Conservation (phyloP, 2,113 vertebrate genomes). For the Crypturellus undulatus region DNA sequence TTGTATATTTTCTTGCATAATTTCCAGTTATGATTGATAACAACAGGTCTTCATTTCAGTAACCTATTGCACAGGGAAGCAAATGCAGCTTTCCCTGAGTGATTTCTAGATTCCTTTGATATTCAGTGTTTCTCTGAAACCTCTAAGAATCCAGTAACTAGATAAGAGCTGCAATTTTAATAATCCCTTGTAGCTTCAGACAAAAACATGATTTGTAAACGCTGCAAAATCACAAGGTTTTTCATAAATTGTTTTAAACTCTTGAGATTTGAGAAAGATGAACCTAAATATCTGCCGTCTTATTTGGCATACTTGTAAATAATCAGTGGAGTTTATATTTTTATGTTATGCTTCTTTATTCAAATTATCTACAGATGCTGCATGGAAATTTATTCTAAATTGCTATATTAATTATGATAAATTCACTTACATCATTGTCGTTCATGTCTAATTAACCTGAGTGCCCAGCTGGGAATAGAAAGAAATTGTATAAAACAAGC, state of each 20-base stretch:
- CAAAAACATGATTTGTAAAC: not conserved
- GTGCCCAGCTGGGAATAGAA: conserved; percentile 32
- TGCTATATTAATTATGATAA: conserved; percentile 57
- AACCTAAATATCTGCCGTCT: not conserved
- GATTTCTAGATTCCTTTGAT: not conserved
- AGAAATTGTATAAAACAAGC: conserved; percentile 1
- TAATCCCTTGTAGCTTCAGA: not conserved
- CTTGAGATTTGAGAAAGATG: not conserved
- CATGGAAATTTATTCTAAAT: conserved; percentile 56
- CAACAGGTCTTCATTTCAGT: not conserved
- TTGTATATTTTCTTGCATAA: not conserved
- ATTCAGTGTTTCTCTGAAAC: not conserved
- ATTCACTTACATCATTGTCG: conserved; percentile 52
- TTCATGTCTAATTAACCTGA: conserved; percentile 73
- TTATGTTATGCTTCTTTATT: conserved; percentile 61
- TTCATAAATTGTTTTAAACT: not conserved
- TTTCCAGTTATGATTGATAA: not conserved
- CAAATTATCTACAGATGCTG: conserved; percentile 55
- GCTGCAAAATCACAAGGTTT: not conserved
- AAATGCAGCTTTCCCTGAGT: not conserved
- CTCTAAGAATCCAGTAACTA: not conserved
- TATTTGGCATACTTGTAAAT: conserved; percentile 4
- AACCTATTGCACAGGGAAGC: not conserved
- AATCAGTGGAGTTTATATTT: conserved; percentile 7
- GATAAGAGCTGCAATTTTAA: not conserved